Conservation (phyloP, 2,797 vertebrate genomes). For the Podargus strigoides region DNA sequence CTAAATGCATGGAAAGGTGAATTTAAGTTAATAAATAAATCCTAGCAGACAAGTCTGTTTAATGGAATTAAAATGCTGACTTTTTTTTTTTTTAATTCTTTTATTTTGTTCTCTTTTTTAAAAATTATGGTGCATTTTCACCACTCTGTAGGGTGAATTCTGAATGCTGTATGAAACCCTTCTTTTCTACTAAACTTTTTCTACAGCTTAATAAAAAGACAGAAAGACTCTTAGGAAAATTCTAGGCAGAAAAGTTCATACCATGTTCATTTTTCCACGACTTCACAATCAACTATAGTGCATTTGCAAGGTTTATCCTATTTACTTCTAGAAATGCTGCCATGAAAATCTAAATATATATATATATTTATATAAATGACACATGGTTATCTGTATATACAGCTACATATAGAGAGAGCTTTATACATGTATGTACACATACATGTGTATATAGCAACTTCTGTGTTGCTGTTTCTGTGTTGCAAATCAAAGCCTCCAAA, state of each 20-base stretch:
- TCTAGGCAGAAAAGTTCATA: not conserved
- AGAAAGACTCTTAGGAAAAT: not conserved
- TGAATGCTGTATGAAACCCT: not conserved
- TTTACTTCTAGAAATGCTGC: not conserved
- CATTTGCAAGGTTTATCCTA: not conserved
- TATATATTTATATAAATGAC: not conserved
- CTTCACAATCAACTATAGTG: not conserved
- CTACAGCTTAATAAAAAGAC: not conserved
- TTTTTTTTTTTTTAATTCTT: not conserved
- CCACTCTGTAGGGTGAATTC: not conserved
- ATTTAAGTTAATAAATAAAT: not conserved
- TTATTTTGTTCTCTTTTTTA: not conserved
- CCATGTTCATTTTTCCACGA: not conserved
- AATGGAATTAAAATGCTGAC: not conserved
- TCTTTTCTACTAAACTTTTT: not conserved
- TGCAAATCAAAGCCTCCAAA: not conserved
- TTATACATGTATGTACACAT: too few relatives aligned
- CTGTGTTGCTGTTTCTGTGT: not conserved
- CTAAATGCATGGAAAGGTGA: conserved; percentile 64
- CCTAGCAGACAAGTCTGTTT: not conserved
- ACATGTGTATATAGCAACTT: not conserved
- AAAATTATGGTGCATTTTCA: not conserved
- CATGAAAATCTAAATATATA: not conserved
- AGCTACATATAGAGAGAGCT: not conserved
- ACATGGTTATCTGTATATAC: not conserved